Evolutionary conservation across 2,888 invertebrate species (phyloP).

Genomic region (Rhingia campestris): DNA sequence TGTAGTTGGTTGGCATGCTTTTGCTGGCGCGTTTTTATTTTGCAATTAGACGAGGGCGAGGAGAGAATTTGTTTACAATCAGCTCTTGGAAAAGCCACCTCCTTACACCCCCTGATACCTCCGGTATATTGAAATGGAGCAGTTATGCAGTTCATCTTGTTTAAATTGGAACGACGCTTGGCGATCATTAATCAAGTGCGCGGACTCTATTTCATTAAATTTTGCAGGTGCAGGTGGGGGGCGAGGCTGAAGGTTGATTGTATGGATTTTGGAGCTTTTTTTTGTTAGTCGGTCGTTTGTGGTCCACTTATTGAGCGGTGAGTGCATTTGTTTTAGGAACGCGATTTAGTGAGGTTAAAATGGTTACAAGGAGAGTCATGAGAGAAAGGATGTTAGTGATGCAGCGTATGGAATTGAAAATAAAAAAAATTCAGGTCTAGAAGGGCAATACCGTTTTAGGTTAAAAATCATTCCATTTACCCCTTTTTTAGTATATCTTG

Average conservation of each 20-base stretch:
- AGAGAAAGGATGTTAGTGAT: too few species aligned
- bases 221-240: slow-evolving; percentile 29
- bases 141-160: slow-evolving; percentile 43
- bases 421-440: too few species aligned
- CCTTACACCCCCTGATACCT: neutral
- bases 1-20: slow-evolving; percentile 24
- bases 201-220: slow-evolving; percentile 40
- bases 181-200: slow-evolving; percentile 65
- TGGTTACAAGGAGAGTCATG: too few species aligned
- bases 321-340: too few species aligned
- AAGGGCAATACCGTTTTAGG: too few species aligned
- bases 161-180: slow-evolving; percentile 16
- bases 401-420: too few species aligned
- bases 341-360: too few species aligned
- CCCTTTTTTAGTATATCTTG: too few species aligned
- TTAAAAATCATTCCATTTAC: too few species aligned
- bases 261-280: neutral
- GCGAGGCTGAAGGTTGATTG: neutral
- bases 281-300: slow-evolving; percentile 14
- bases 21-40: slow-evolving; percentile 34
- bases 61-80: slow-evolving; percentile 53
- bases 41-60: slow-evolving; percentile 50
- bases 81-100: slow-evolving; percentile 1
- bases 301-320: slow-evolving; percentile 22
- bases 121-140: too few species aligned